phyloP scores from a whole-genome alignment of 2,797 vertebrate species.

The Oceanodroma leucorhoa region DNA sequence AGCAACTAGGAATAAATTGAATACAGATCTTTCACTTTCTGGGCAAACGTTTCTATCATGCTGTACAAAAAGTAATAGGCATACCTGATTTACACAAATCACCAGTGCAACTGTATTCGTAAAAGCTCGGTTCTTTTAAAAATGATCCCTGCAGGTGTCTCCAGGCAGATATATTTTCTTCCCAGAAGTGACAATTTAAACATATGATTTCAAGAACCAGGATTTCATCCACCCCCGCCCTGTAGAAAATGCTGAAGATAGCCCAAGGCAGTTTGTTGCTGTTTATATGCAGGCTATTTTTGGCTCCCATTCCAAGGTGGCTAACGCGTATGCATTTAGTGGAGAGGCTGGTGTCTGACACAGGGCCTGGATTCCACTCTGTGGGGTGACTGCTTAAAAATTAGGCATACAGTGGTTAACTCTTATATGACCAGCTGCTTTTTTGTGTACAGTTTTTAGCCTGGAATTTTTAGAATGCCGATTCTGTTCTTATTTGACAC shows the following conservation, averaged over 20 bases:
- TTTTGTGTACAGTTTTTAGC: not conserved
- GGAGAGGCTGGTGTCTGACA: not conserved
- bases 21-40: not conserved
- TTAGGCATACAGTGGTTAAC: not conserved
- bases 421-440: not conserved
- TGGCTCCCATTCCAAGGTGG: conserved; percentile 2
- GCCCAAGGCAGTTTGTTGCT: conserved; percentile 2
- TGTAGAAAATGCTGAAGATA: conserved; percentile 31
- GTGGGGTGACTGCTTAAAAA: not conserved
- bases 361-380: not conserved
- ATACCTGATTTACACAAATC: not conserved
- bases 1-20: not conserved
- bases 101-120: not conserved
- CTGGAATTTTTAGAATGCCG: not conserved
- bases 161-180: not conserved
- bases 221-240: not conserved
- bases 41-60: not conserved
- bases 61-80: not conserved
- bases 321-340: not conserved
- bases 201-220: not conserved
- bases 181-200: not conserved
- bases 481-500: not conserved
- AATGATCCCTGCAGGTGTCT: not conserved
- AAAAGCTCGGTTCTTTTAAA: not conserved
- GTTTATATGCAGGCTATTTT: conserved; percentile 45